These are phyloP conservation scores for Meteorus sp. DNA, from an alignment of 1,140 invertebrate genomes.

Conservation along the genomic window DNA sequence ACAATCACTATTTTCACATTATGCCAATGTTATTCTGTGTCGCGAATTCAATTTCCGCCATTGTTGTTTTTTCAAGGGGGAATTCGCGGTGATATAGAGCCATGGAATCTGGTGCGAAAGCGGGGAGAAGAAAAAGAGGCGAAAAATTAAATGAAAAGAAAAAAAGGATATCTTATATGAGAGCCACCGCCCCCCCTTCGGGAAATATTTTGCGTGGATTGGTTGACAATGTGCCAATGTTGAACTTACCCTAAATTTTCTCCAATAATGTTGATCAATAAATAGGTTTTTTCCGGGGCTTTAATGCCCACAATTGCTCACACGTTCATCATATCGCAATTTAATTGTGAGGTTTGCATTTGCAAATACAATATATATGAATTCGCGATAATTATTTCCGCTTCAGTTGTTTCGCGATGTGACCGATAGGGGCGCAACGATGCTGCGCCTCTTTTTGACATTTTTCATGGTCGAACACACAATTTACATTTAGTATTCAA, in stretches of 20 bases:
- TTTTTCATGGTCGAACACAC: neutral
- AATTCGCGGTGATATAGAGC: slow-evolving; percentile 26
- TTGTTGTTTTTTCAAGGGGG: slow-evolving; percentile 42
- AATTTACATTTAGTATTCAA: neutral
- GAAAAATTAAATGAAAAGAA: slow-evolving; percentile 29
- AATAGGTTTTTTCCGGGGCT: too few relatives aligned
- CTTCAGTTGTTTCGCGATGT: slow-evolving; percentile 39
- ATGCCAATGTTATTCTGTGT: slow-evolving; percentile 3
- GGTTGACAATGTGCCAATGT: too few relatives aligned
- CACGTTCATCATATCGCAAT: too few relatives aligned
- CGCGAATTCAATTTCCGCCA: slow-evolving; percentile 31
- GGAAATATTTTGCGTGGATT: too few relatives aligned
- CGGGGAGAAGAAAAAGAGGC: slow-evolving; percentile 10
- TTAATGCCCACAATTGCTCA: too few relatives aligned
- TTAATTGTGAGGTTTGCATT: too few relatives aligned
- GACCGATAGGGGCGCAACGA: slow-evolving; percentile 45
- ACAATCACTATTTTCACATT: neutral
- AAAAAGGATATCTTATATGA: slow-evolving; percentile 40
- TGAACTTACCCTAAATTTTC: too few relatives aligned
- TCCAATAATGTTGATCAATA: too few relatives aligned
- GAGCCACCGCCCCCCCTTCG: slow-evolving; percentile 54
- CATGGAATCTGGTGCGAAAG: neutral
- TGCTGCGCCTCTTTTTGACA: slow-evolving; percentile 9
- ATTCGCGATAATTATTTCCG: slow-evolving; percentile 55
- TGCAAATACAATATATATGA: slow-evolving; percentile 49